A percentile compares a stretch with the other conserved stretches of the same genome.
Evolutionary conservation across 2,113 vertebrate genomes (phyloP).

Genomic region (Neoarius graeffei): DNA sequence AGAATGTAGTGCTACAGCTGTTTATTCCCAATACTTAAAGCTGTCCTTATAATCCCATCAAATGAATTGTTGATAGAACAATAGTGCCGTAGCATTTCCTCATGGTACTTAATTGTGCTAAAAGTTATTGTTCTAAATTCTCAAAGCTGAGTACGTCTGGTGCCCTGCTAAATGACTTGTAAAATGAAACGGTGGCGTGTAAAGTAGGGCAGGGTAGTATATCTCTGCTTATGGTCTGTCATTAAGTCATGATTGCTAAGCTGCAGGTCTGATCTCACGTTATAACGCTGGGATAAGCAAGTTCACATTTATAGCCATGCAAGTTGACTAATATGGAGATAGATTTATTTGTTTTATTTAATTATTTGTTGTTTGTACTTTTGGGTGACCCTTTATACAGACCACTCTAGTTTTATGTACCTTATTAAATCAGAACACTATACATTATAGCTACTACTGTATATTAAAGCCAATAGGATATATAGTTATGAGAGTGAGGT

Average conservation of each 20-base stretch:
- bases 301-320: not conserved
- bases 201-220: conserved; percentile 28
- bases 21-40: not conserved
- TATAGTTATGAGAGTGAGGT: not conserved
- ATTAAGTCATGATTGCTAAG: conserved; percentile 34
- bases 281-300: not conserved
- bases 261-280: conserved; percentile 17
- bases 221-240: conserved; percentile 23
- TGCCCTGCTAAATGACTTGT: not conserved
- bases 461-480: not conserved
- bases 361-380: not conserved
- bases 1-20: not conserved
- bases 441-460: not conserved
- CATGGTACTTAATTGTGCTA: not conserved
- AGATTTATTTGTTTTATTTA: not conserved
- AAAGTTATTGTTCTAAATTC: not conserved
- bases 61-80: not conserved
- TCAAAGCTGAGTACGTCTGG: not conserved
- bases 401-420: not conserved
- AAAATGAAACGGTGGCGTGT: not conserved
- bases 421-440: not conserved
- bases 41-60: not conserved
- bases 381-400: not conserved
- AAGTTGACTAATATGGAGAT: conserved; percentile 31
- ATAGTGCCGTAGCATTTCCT: not conserved